Conservation (phyloP, 2,113 vertebrate species). For the Archocentrus centrarchus region DNA sequence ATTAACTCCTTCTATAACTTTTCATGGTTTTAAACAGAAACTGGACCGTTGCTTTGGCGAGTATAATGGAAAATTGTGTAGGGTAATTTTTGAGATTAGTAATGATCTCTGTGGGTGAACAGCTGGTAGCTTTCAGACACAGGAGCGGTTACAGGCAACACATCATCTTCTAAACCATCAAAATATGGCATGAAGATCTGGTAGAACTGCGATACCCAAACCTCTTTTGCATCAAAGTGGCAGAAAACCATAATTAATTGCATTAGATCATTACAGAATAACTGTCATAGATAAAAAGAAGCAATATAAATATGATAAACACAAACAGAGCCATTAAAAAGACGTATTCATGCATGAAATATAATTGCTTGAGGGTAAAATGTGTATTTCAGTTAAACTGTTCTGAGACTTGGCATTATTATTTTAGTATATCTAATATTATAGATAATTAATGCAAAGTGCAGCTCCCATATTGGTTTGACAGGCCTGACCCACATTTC, state of each 20-base stretch:
- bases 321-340: no score
- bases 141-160: neutral
- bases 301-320: neutral
- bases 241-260: neutral
- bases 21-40: neutral
- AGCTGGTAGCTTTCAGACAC: neutral
- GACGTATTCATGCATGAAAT: no score
- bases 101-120: neutral
- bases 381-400: neutral
- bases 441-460: constrained; percentile 2
- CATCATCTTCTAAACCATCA: neutral
- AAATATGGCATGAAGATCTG: neutral
- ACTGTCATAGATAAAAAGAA: neutral
- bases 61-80: neutral
- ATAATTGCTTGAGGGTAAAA: neutral
- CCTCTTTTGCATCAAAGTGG: neutral
- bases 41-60: neutral
- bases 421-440: constrained; percentile 1
- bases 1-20: neutral
- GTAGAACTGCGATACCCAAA: neutral
- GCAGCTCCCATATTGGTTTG: neutral
- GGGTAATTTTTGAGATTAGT: neutral
- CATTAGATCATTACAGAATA: neutral
- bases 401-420: neutral
- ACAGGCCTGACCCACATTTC: neutral